Percentiles rank a stretch among this genome's conserved stretches.
These are phyloP conservation scores for Siniperca chuatsi DNA, from an alignment of 2,113 vertebrate genomes.

Conservation along the genomic window DNA sequence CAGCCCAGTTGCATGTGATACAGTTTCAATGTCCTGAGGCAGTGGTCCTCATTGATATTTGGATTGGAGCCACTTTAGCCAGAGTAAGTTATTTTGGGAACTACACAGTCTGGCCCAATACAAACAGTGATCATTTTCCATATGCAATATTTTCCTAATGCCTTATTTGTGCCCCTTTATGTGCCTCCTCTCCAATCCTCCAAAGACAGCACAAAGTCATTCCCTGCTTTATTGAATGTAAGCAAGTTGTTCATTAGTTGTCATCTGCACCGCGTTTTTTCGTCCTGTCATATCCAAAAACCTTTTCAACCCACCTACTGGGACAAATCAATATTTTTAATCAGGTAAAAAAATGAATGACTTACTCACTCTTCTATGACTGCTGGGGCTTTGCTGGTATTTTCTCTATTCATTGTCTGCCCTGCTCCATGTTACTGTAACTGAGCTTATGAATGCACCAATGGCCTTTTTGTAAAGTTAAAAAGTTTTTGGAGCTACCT, in stretches of 20 bases:
- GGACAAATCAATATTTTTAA: slow-evolving; percentile 26
- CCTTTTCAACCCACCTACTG: not conserved
- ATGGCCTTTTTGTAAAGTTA: not conserved
- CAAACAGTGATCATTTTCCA: slow-evolving; percentile 51
- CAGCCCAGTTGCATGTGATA: slow-evolving; percentile 18
- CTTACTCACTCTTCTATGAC: not conserved
- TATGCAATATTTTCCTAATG: slow-evolving; percentile 46
- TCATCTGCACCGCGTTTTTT: not conserved
- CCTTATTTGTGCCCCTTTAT: slow-evolving; percentile 30
- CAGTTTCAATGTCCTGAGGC: slow-evolving; percentile 23
- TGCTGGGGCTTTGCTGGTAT: slow-evolving; percentile 1
- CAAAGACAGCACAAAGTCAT: not conserved
- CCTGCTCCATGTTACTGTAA: not conserved
- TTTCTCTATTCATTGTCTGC: not conserved
- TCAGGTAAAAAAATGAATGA: slow-evolving; percentile 1
- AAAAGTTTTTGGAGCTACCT: not conserved
- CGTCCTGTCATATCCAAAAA: not conserved
- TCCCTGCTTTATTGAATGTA: not conserved
- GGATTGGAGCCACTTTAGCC: slow-evolving; percentile 39
- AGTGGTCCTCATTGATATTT: slow-evolving; percentile 48
- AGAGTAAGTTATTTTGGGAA: slow-evolving; percentile 63
- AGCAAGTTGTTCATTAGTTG: not conserved
- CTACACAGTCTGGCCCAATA: slow-evolving; percentile 4
- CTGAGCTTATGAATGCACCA: not conserved
- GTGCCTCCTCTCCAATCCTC: not conserved